phyloP scores from a whole-genome alignment of 2,888 invertebrate species.

The Temnothorax ravouxi region DNA sequence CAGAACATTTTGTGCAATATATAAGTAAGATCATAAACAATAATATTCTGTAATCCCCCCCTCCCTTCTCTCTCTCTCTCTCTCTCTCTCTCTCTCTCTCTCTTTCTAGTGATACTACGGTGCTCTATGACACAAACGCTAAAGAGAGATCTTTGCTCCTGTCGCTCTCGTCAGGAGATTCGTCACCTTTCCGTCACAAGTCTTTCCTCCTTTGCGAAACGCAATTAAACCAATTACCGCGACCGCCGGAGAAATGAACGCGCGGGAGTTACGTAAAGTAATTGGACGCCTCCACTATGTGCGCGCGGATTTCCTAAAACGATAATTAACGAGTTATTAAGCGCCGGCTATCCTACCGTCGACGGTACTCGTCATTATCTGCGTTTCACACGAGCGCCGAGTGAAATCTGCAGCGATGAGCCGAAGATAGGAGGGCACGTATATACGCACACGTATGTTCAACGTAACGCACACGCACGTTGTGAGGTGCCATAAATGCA shows the following conservation, averaged over 20 bases:
- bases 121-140: neutral
- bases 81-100: neutral
- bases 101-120: neutral
- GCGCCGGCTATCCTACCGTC: slow-evolving; percentile 81
- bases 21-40: neutral
- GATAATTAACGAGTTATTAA: slow-evolving; percentile 87
- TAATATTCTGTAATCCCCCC: neutral
- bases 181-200: slow-evolving; percentile 60
- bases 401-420: slow-evolving; percentile 80
- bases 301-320: slow-evolving; percentile 86
- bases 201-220: slow-evolving; percentile 78
- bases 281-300: slow-evolving; percentile 79
- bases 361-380: slow-evolving; percentile 80
- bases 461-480: slow-evolving; percentile 35
- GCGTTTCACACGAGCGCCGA: slow-evolving; percentile 82
- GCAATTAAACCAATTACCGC: slow-evolving; percentile 86
- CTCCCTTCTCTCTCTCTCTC: neutral
- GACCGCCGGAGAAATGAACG: slow-evolving; percentile 79
- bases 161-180: slow-evolving; percentile 37
- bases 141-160: slow-evolving; percentile 24
- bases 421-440: slow-evolving; percentile 67
- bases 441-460: slow-evolving; percentile 4
- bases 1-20: neutral
- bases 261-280: slow-evolving; percentile 85
- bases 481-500: slow-evolving; percentile 18